phyloP scores from a whole-genome alignment of 1,140 invertebrate species.

The Lucilia sericata region DNA sequence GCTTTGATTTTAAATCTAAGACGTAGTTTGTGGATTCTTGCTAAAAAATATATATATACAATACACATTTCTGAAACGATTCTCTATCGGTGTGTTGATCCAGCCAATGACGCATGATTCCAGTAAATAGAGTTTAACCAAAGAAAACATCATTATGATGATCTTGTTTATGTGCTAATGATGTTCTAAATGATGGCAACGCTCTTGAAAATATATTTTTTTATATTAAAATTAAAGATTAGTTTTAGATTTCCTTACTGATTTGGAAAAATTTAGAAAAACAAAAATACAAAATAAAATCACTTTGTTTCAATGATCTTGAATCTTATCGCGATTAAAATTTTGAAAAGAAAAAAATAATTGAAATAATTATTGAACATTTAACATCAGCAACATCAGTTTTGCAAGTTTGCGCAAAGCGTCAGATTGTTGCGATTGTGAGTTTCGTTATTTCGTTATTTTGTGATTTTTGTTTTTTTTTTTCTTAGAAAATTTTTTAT shows the following conservation, averaged over 20 bases:
- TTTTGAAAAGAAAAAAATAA: constrained; percentile 3
- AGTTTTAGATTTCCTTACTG: not conserved
- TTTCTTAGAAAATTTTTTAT: not conserved
- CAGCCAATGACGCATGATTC: not conserved
- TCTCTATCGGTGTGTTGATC: not conserved
- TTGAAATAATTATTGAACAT: not conserved
- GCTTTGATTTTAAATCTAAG: not conserved
- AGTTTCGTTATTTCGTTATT: not conserved
- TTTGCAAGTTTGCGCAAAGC: constrained; percentile 26
- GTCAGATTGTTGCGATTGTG: not conserved
- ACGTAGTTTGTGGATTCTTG: constrained; percentile 1
- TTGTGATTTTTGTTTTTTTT: not conserved
- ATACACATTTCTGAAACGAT: too few species aligned
- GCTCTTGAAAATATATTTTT: not conserved
- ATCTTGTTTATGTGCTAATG: not conserved
- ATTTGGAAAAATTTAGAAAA: not conserved
- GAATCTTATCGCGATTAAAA: constrained; percentile 29
- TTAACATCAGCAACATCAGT: not conserved
- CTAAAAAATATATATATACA: not conserved
- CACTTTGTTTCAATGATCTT: constrained; percentile 28
- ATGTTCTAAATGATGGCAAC: not conserved
- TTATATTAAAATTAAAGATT: not conserved
- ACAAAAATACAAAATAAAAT: not conserved
- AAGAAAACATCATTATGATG: not conserved
- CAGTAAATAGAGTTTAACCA: not conserved